Percentiles rank a stretch among this genome's conserved stretches.
phyloP scores from a whole-genome alignment of 2,888 invertebrate species.

The Eristalinus sepulchralis region DNA sequence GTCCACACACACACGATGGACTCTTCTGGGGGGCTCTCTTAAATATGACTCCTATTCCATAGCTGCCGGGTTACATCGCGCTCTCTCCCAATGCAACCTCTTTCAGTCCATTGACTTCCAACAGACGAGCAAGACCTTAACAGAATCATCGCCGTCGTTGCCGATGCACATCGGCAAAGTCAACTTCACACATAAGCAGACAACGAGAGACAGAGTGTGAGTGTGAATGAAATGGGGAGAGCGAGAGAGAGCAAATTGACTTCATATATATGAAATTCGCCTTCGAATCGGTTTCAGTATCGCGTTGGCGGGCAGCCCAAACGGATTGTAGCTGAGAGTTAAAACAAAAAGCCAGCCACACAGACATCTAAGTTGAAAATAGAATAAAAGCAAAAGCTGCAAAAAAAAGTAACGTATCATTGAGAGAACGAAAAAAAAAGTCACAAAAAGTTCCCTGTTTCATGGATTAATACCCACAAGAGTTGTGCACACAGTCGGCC shows the following conservation, averaged over 20 bases:
- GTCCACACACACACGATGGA: constrained; percentile 39
- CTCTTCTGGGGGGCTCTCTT: constrained; percentile 31
- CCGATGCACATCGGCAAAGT: constrained; percentile 45
- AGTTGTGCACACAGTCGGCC: constrained; percentile 30
- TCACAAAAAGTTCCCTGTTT: constrained; percentile 38
- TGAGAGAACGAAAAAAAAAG: constrained; percentile 36
- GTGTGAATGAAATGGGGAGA: constrained; percentile 1
- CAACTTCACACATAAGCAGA: background rate
- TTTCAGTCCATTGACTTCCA: constrained; percentile 64
- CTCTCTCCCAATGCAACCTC: constrained; percentile 37
- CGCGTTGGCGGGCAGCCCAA: constrained; percentile 70
- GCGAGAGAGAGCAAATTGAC: constrained; percentile 14
- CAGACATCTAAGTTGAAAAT: constrained; percentile 6
- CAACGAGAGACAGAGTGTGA: background rate
- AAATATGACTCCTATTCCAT: constrained; percentile 24
- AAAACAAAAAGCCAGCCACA: background rate
- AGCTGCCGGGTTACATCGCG: background rate
- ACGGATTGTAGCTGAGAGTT: constrained; percentile 55
- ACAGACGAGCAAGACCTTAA: background rate
- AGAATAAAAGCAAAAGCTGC: background rate
- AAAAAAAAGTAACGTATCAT: background rate
- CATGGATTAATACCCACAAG: constrained; percentile 52
- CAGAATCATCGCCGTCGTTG: background rate
- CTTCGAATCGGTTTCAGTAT: constrained; percentile 63
- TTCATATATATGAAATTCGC: constrained; percentile 58